Base-by-base conservation (phyloP, 2,888 invertebrate species). In the Drosophila antonietae region DNA sequence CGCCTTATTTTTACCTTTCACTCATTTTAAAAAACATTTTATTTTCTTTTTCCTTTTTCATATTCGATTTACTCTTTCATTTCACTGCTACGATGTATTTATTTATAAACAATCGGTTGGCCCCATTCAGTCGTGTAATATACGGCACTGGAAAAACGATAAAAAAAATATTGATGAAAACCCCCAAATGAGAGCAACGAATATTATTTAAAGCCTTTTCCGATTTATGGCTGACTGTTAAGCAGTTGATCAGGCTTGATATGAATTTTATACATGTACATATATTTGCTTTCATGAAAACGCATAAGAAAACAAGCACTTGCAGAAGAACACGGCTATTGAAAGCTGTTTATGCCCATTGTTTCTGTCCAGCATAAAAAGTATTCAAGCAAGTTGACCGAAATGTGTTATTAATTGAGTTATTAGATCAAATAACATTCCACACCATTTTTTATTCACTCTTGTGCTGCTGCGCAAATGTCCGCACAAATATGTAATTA, bases 381-480 rank as follows among this genome's bases (percentile, higher is more conserved):
- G 10, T 33, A 7, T 31, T 8, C 7, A 31, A 31, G 1, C 7
- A 31, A 31, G 31, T 31, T 47, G 68, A 44, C 35, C 67, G 60
- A 84, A 83, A 85, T 83, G 85, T 82, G 86, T 83, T 83, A 82
- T 80, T 88, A 83, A 83, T 83, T 83, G 80, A 88, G 86, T 83
- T 83, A 88, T 82, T 77, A 77, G 72, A 77, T 88, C 51, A 60
- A 73, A 78, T 75, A 65, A 52, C 83, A 66, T 58, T 67, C 52
- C 62, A 73, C 35, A 51, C 28, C 23, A 23, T 4, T 23, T 23
- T 23, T 4, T 43, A 9, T 3, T 56, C 33, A 59, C 44, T 12
- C n/a, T 6, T 6, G 3, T 28, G 12, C 35, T 33, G 18, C 20
- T 28, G 49, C 12, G 43, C 31, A 44, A 56, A 15, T 28, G 31